Conservation (phyloP, 2,888 invertebrate genomes). For the Hydraecia micacea region DNA sequence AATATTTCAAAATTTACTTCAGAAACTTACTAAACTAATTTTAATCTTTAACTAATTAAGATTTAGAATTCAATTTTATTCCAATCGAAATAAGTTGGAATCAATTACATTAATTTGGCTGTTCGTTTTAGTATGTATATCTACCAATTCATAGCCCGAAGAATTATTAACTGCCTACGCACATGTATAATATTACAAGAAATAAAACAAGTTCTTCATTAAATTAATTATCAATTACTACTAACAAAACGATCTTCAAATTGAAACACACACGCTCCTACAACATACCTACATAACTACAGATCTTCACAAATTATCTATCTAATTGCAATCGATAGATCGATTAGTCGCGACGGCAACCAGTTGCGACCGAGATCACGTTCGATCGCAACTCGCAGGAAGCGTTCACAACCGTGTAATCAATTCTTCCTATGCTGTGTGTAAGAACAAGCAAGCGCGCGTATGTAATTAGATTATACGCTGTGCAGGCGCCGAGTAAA, state of each 20-base stretch:
- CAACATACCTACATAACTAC: neutral
- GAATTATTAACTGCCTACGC: neutral
- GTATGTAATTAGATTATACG: slow-evolving; percentile 72
- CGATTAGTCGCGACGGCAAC: slow-evolving; percentile 46
- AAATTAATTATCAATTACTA: neutral
- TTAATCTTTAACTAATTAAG: neutral
- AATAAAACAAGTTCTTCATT: neutral
- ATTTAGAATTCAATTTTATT: neutral
- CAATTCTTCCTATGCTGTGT: slow-evolving; percentile 60
- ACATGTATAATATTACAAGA: neutral
- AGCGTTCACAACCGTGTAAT: slow-evolving; percentile 59
- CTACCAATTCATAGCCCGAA: neutral
- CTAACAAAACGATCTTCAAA: neutral
- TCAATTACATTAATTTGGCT: neutral
- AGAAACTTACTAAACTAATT: neutral
- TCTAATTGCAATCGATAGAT: slow-evolving; percentile 34
- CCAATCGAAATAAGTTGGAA: neutral
- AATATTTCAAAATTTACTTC: neutral
- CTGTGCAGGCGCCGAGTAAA: slow-evolving; percentile 31
- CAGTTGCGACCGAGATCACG: slow-evolving; percentile 56
- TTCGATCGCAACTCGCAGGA: slow-evolving; percentile 51
- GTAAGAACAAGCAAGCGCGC: slow-evolving; percentile 55
- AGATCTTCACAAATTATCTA: slow-evolving; percentile 15
- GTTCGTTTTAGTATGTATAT: neutral
- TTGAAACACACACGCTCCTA: neutral